Base-by-base conservation (phyloP, 2,888 invertebrate species). In the Amphimallon solstitiale region DNA sequence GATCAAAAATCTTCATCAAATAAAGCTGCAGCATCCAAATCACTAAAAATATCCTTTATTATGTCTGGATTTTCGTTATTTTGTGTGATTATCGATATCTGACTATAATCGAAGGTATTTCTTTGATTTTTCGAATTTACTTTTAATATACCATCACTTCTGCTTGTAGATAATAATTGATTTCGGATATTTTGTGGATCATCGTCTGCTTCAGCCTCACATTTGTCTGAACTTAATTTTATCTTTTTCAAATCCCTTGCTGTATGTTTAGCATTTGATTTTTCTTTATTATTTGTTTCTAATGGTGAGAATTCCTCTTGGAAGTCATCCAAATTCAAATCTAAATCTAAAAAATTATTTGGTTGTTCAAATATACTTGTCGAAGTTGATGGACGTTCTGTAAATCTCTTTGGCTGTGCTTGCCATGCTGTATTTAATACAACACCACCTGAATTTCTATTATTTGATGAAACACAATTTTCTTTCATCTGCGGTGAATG, bases 1-100 rank as follows among this genome's bases (percentile, higher is more conserved):
- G 6, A 34, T 63, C 52, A 64, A 56, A 64, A 64, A 48, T 64
- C 29, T 29, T 29, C 64, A 38, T 64, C 64, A 21, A 64, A 64
- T 19, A 63, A 43, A 15, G 15, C 51, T 5, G 51, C 29, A 1
- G 45, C 52, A 40, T 64, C 64, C 2, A 64, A 37, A 46, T 46
- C 64, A 2, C 19, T 46, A 37, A 64, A 56, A 4, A 46, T 56
- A 14, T 64, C 48, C 23, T 45, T 52, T 19, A 64, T 46, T 29
- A 43, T 56, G 9, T 56, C 54, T 3, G 54, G 23, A 34, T 56
- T 38, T 37, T 62, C 54, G 15, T 14, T 46, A 21, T 23, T 19
- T 46, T 56, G 35, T 1, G 54, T 54, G 9, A 64, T 34, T 10
- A 64, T 64, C 12, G 37, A 34, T 14, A 64, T 37, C 21, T 62